Percentiles rank a stretch among this genome's conserved stretches.
Conservation (phyloP, 2,113 vertebrate species). For the Varanus komodoensis region DNA sequence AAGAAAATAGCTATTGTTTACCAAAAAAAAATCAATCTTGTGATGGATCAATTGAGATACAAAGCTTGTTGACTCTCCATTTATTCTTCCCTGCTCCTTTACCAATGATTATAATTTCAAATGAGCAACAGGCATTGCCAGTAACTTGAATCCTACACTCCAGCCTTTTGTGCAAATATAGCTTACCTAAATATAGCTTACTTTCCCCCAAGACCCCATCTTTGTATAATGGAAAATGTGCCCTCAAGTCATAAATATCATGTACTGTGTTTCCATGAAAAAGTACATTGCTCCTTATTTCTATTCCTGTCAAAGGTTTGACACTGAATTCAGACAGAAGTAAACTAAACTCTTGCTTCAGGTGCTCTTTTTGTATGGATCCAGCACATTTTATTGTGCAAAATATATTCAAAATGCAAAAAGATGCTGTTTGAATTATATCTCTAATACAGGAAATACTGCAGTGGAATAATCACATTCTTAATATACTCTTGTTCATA, state of each 20-base stretch:
- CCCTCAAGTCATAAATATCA: conserved; percentile 60
- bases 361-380: not conserved
- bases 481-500: not conserved
- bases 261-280: conserved; percentile 43
- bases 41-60: no score
- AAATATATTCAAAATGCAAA: not conserved
- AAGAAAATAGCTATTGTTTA: not conserved
- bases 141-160: not conserved
- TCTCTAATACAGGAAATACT: accelerated
- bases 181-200: not conserved
- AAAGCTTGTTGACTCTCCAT: not conserved
- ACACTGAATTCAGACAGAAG: conserved; percentile 24
- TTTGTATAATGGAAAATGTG: conserved; percentile 53
- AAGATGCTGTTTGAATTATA: not conserved
- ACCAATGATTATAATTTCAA: not conserved
- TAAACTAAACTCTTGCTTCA: accelerated
- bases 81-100: not conserved
- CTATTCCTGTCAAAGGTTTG: conserved; percentile 42
- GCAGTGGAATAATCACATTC: not conserved
- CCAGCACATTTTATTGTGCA: not conserved
- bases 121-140: not conserved
- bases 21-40: no score
- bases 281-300: conserved; percentile 52
- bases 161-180: not conserved
- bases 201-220: conserved; percentile 37